Evolutionary conservation across 2,888 invertebrate species (phyloP).

Genomic region (Nasonia oneida): DNA sequence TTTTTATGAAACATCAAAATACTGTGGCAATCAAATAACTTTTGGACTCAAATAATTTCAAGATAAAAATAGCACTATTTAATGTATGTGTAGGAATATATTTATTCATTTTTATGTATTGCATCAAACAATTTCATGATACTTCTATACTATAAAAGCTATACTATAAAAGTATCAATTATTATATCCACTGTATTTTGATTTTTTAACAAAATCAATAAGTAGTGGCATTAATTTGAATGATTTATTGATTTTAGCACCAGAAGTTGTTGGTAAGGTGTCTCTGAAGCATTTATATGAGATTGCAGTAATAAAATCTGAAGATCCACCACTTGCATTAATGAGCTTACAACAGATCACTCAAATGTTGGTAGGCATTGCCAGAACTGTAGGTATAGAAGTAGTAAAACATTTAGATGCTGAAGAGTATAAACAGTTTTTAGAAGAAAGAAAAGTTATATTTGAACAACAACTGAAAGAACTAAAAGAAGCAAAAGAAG

Average conservation of each 20-base stretch:
- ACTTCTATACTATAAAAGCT: background rate
- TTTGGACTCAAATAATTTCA: too few relatives aligned
- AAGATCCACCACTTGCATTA: conserved; percentile 88
- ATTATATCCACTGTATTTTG: background rate
- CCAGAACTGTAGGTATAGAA: conserved; percentile 91
- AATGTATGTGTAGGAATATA: too few relatives aligned
- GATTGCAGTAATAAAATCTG: conserved; percentile 97
- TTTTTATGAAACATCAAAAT: too few relatives aligned
- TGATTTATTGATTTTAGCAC: background rate
- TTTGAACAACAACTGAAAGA: conserved; percentile 88
- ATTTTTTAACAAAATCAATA: too few relatives aligned
- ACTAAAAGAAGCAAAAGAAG: conserved; percentile 91
- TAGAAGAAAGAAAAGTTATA: conserved; percentile 86
- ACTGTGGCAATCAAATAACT: too few relatives aligned
- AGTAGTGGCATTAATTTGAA: background rate
- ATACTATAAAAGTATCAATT: background rate
- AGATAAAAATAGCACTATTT: too few relatives aligned
- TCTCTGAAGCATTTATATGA: conserved; percentile 98
- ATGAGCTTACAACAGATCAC: conserved; percentile 87
- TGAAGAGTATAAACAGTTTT: conserved; percentile 90
- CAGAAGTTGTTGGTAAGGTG: conserved; percentile 92
- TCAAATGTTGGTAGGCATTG: conserved; percentile 87
- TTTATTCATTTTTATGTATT: too few relatives aligned
- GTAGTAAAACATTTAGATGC: conserved; percentile 89
- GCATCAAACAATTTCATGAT: background rate